These are phyloP conservation scores for Priocnemis perturbator DNA, from an alignment of 2,888 invertebrate species.

Conservation along the genomic window DNA sequence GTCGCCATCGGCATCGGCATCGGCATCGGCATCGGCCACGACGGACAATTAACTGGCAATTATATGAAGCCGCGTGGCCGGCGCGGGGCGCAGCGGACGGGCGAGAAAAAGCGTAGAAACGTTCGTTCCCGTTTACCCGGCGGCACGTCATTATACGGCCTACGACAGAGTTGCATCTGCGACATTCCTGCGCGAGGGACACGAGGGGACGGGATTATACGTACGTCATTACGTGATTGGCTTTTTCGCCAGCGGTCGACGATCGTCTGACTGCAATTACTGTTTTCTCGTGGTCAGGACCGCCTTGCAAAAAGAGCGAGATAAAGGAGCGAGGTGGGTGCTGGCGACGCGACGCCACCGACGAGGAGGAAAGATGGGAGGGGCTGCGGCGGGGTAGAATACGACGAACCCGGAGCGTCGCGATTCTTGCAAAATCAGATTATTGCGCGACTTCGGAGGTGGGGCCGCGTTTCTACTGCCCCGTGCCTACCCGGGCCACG, in stretches of 20 bases:
- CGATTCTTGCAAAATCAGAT: constrained; percentile 48
- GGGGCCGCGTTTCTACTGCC: constrained; percentile 16
- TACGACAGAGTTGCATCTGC: not conserved
- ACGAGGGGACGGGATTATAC: not conserved
- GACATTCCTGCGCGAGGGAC: not conserved
- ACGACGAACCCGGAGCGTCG: constrained; percentile 20
- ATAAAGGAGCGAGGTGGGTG: not conserved
- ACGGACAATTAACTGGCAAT: no score
- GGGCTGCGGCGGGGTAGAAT: constrained; percentile 7
- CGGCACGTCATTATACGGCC: no score
- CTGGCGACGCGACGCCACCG: not conserved
- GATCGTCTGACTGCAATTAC: constrained; percentile 7
- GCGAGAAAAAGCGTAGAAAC: no score
- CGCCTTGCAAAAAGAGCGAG: not conserved
- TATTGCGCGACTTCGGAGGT: constrained; percentile 27
- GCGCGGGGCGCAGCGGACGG: no score
- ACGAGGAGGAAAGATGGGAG: constrained; percentile 11
- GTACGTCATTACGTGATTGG: constrained; percentile 10
- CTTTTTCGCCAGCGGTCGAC: not conserved
- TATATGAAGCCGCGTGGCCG: no score
- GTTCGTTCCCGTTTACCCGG: no score
- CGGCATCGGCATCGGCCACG: no score
- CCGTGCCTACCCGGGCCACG: constrained; percentile 19
- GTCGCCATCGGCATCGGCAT: no score
- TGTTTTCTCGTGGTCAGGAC: not conserved